phyloP scores from a whole-genome alignment of 2,888 invertebrate genomes.

The Drosophila kanekoi region DNA sequence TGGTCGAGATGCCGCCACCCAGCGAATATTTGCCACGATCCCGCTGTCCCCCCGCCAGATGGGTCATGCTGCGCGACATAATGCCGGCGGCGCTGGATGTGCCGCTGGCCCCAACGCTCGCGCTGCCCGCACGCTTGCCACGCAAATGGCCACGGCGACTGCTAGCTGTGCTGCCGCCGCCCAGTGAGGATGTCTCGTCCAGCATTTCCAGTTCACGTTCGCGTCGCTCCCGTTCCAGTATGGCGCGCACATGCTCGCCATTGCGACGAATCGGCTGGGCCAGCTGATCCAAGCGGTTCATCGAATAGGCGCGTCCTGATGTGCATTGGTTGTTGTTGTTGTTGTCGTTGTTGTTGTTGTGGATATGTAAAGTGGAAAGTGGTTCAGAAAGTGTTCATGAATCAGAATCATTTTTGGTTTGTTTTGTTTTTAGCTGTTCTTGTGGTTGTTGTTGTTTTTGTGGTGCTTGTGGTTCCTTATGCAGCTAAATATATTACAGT shows the following conservation, averaged over 20 bases:
- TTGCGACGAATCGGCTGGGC: conserved; percentile 89
- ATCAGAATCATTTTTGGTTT: conserved; percentile 45
- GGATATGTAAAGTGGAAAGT: conserved; percentile 69
- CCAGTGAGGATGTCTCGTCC: conserved; percentile 83
- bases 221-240: conserved; percentile 84
- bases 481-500: conserved; percentile 52
- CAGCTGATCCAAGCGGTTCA: conserved; percentile 96
- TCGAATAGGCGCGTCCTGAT: conserved; percentile 95
- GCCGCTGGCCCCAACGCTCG: conserved; percentile 54
- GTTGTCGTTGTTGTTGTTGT: conserved; percentile 35
- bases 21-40: conserved; percentile 74
- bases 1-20: conserved; percentile 81
- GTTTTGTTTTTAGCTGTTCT: conserved; percentile 8
- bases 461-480: conserved; percentile 58
- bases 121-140: conserved; percentile 42
- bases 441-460: conserved; percentile 33
- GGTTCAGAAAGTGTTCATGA: conserved; percentile 69
- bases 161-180: conserved; percentile 61
- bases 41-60: conserved; percentile 85
- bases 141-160: conserved; percentile 39
- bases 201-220: conserved; percentile 83
- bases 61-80: conserved; percentile 91
- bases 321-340: conserved; percentile 29
- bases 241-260: conserved; percentile 85
- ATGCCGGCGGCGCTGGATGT: conserved; percentile 68